Conservation (phyloP, 1,140 invertebrate genomes). For the Adelges cooleyi region DNA sequence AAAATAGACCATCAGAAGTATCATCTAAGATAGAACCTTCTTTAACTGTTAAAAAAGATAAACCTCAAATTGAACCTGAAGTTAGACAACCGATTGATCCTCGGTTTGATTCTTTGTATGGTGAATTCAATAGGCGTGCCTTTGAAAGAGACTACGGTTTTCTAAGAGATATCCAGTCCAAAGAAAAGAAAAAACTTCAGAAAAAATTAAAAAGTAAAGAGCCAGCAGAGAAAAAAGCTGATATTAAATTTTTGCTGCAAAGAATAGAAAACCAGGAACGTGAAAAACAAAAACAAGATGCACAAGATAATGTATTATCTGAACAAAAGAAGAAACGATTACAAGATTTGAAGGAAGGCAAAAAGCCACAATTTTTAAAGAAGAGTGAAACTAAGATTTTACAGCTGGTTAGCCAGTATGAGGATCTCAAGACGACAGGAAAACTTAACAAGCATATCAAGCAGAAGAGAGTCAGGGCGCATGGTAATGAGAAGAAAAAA, state of each 20-base stretch:
- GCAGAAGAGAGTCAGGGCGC: not conserved
- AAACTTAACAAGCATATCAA: constrained; percentile 17
- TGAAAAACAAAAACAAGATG: constrained; percentile 12
- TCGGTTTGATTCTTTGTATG: constrained; percentile 21
- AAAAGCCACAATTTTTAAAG: constrained; percentile 18
- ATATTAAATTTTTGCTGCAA: constrained; percentile 16
- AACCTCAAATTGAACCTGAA: not conserved
- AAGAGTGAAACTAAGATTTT: constrained; percentile 17
- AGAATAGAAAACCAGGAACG: constrained; percentile 5
- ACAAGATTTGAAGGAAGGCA: not conserved
- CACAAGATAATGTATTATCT: not conserved
- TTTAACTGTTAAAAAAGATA: not conserved
- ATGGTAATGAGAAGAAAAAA: constrained; percentile 6
- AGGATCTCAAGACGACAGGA: constrained; percentile 8
- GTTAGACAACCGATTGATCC: constrained; percentile 13
- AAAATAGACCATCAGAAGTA: constrained; percentile 13
- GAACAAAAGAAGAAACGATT: constrained; percentile 1
- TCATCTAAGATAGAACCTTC: constrained; percentile 3
- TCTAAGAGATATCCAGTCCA: not conserved
- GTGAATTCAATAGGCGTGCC: constrained; percentile 13
- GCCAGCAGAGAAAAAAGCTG: not conserved
- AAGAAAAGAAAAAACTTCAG: constrained; percentile 4
- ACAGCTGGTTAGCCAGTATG: constrained; percentile 11
- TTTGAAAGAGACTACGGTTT: constrained; percentile 10
- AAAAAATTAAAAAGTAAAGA: constrained; percentile 1